phyloP scores from a whole-genome alignment of 2,888 invertebrate genomes.

The Drosophila algonquin region DNA sequence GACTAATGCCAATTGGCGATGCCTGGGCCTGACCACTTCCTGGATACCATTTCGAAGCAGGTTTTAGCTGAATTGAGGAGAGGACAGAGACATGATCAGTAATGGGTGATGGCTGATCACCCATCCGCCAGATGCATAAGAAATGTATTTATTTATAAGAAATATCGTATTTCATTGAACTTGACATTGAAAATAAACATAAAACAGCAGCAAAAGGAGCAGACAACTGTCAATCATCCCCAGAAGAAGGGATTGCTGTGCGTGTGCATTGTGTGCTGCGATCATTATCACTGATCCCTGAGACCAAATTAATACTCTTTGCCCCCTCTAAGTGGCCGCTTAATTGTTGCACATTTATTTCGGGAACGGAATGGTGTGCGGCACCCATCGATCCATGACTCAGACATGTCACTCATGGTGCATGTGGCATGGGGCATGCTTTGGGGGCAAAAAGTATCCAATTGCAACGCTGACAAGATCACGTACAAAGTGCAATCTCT shows the following conservation, averaged over 20 bases:
- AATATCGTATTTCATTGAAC: conserved; percentile 70
- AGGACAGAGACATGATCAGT: conserved; percentile 38
- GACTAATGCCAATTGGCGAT: conserved; percentile 67
- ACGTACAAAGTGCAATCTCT: conserved; percentile 58
- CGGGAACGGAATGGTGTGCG: conserved; percentile 29
- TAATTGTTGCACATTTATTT: conserved; percentile 70
- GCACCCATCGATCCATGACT: conserved; percentile 49
- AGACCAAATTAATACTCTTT: conserved; percentile 51
- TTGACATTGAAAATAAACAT: conserved; percentile 65
- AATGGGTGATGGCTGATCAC: too few species aligned
- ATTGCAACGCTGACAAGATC: conserved; percentile 76
- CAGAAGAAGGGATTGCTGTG: background rate
- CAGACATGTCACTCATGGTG: conserved; percentile 41
- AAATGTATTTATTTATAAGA: conserved; percentile 20
- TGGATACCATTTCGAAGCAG: conserved; percentile 64
- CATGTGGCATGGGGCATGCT: conserved; percentile 17
- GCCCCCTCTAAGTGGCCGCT: conserved; percentile 61
- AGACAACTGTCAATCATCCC: conserved; percentile 48
- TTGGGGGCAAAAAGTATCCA: conserved; percentile 62
- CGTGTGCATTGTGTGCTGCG: conserved; percentile 37
- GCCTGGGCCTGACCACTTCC: conserved; percentile 60
- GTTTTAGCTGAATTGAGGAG: conserved; percentile 7
- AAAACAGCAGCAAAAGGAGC: conserved; percentile 28
- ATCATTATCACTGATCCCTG: conserved; percentile 63
- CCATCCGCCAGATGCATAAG: conserved; percentile 26